Percentiles rank a stretch among this genome's conserved stretches.
phyloP scores from a whole-genome alignment of 2,113 vertebrate genomes.

The Fukomys damarensis region DNA sequence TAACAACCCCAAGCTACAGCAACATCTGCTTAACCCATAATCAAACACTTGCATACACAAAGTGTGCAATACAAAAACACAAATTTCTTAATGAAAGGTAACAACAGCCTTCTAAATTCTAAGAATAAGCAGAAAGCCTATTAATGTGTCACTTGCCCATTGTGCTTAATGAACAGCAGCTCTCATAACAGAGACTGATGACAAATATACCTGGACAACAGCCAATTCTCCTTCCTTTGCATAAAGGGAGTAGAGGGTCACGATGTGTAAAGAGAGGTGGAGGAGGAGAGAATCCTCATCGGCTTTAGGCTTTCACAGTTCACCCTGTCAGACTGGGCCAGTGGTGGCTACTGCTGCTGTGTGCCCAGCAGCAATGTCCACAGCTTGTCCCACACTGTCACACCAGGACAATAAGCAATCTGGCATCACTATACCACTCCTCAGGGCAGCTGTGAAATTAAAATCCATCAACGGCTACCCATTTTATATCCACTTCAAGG shows the following conservation, averaged over 20 bases:
- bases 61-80: not conserved
- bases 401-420: accelerated
- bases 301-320: no score
- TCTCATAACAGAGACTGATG: not conserved
- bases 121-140: not conserved
- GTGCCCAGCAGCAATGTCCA: not conserved
- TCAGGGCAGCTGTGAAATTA: not conserved
- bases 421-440: not conserved
- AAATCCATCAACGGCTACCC: not conserved
- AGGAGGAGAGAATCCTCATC: no score
- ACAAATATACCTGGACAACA: not conserved
- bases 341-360: not conserved
- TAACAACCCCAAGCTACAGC: no score
- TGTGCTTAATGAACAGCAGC: not conserved
- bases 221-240: not conserved
- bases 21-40: not conserved
- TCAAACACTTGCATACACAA: not conserved
- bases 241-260: not conserved
- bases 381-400: not conserved
- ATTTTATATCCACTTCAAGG: not conserved
- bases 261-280: not conserved
- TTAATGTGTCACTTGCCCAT: not conserved
- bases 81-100: not conserved
- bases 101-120: not conserved
- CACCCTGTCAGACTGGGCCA: not conserved